Conservation (phyloP, 2,797 vertebrate species). For the Aulostomus chinensis region DNA sequence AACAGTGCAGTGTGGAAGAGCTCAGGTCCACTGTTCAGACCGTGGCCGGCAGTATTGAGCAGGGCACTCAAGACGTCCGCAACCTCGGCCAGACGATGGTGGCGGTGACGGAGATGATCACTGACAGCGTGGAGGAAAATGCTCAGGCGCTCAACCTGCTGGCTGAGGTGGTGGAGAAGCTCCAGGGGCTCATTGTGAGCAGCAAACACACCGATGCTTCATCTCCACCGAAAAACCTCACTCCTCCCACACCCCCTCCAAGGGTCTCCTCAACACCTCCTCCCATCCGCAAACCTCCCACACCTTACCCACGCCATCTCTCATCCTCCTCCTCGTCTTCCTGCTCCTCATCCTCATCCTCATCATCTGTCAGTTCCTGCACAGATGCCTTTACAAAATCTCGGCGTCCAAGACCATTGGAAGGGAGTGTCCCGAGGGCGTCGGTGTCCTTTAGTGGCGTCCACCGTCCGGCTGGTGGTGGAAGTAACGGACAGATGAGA, state of each 20-base stretch:
- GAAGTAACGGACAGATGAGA: no score
- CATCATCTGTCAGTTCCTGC: no score
- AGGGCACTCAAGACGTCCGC: conserved; percentile 35
- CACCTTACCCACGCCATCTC: neutral
- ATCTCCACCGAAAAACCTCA: neutral
- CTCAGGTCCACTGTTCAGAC: conserved; percentile 48
- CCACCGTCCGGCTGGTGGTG: no score
- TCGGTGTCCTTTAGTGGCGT: no score
- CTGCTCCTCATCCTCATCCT: conserved; percentile 41
- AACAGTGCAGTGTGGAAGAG: no score
- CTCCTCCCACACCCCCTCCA: conserved; percentile 29
- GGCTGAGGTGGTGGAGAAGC: conserved; percentile 72
- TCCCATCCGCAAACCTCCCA: conserved; percentile 33
- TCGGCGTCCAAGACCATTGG: no score
- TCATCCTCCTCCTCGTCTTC: conserved; percentile 29
- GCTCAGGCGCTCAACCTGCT: conserved; percentile 69
- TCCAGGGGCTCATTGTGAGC: conserved; percentile 66
- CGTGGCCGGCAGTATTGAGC: conserved; percentile 43
- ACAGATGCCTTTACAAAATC: no score
- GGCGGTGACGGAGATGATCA: conserved; percentile 52
- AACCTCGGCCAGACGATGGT: conserved; percentile 62
- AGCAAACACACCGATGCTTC: conserved; percentile 14
- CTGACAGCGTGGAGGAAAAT: conserved; percentile 64
- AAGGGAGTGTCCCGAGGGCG: no score
- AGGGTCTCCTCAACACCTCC: no score